Evolutionary conservation across 2,113 vertebrate species (phyloP).

Genomic region (Microcebus griseorufus): DNA sequence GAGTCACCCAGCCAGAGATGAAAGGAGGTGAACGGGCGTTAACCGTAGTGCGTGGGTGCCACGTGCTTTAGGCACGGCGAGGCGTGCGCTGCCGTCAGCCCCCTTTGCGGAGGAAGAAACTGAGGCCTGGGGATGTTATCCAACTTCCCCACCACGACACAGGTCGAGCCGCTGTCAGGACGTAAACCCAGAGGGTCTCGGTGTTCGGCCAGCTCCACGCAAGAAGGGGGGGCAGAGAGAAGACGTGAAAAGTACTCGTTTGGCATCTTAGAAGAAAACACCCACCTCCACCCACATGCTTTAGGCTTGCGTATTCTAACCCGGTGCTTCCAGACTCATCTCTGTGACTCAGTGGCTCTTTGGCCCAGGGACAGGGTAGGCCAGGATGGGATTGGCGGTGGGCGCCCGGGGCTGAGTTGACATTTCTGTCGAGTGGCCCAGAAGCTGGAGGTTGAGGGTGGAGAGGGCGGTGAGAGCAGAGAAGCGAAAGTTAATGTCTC

Average conservation of each 20-base stretch:
- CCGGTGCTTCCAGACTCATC: not conserved
- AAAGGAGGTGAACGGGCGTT: too few species aligned
- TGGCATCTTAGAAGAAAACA: not conserved
- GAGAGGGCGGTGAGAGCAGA: not conserved
- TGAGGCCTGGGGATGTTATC: not conserved
- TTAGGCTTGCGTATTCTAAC: not conserved
- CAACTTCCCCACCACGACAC: fast-evolving
- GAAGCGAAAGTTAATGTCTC: not conserved
- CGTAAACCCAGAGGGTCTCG: not conserved
- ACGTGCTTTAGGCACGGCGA: fast-evolving
- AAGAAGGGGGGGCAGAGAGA: not conserved
- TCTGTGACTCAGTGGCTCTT: not conserved
- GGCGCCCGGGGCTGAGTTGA: not conserved
- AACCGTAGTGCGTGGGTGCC: fast-evolving
- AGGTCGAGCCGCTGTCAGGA: fast-evolving
- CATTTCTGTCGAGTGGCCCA: not conserved
- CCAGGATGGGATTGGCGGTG: not conserved
- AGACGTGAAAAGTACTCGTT: not conserved
- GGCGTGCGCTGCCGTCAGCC: fast-evolving
- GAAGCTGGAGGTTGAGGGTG: not conserved
- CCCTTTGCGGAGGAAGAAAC: not conserved
- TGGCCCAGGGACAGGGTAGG: not conserved
- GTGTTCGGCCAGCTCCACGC: fast-evolving
- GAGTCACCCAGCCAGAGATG: not conserved
- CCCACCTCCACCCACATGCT: not conserved